Evolutionary conservation across 2,888 invertebrate species (phyloP).

Genomic region (Ecliptopera silaceata): DNA sequence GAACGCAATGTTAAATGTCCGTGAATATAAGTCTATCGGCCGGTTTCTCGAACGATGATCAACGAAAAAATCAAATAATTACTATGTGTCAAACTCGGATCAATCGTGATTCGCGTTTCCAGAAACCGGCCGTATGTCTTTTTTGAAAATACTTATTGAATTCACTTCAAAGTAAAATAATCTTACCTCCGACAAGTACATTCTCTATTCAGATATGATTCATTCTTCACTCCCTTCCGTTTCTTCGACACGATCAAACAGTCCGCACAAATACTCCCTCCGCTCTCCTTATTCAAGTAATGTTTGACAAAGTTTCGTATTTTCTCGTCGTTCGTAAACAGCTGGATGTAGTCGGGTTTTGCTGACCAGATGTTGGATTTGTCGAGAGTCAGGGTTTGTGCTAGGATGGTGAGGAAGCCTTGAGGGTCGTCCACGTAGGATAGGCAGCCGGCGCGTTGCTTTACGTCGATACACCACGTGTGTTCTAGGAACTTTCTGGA

Average conservation of each 20-base stretch:
- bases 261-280: conserved; percentile 46
- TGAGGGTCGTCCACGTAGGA: conserved; percentile 93
- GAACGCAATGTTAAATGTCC: too few species aligned
- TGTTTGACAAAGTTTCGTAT: conserved; percentile 88
- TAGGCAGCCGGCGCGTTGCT: conserved; percentile 94
- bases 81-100: too few species aligned
- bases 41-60: too few species aligned
- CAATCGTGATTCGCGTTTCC: too few species aligned
- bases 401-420: conserved; percentile 90
- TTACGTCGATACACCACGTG: conserved; percentile 90
- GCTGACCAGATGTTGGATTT: conserved; percentile 87
- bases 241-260: conserved; percentile 49
- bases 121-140: too few species aligned
- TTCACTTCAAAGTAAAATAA: neutral
- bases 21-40: too few species aligned
- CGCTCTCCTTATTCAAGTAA: conserved; percentile 76
- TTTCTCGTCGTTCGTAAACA: conserved; percentile 89
- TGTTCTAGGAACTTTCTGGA: conserved; percentile 85
- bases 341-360: conserved; percentile 85
- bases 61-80: too few species aligned
- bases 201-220: conserved; percentile 44
- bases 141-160: too few species aligned
- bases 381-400: conserved; percentile 91
- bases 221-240: conserved; percentile 49
- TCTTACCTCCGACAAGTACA: conserved; percentile 53